phyloP scores from a whole-genome alignment of 2,113 vertebrate genomes.

The Scolopax mira region DNA sequence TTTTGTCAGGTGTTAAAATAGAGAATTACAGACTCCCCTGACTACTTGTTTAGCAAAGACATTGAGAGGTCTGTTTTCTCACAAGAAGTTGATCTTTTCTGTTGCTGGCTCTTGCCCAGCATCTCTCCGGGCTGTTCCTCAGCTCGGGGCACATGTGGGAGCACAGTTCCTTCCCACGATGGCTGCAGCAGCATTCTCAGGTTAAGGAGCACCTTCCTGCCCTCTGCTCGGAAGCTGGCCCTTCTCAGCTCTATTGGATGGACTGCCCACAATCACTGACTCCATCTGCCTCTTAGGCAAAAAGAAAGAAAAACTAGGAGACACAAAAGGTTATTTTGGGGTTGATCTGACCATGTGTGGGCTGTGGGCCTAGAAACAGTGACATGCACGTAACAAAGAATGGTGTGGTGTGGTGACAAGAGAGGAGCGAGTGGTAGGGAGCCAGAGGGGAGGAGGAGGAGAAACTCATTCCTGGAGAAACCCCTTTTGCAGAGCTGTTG shows the following conservation, averaged over 20 bases:
- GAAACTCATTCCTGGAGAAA: neutral
- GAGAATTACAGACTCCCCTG: neutral
- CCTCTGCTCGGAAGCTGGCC: neutral
- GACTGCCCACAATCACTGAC: accelerated
- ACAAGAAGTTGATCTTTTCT: neutral
- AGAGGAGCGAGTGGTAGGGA: neutral
- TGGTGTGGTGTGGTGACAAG: neutral
- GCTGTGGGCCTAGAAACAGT: neutral
- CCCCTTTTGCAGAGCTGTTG: neutral
- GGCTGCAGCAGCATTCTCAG: neutral
- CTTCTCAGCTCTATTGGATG: neutral
- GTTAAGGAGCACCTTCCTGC: neutral
- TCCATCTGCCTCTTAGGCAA: neutral
- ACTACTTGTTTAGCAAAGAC: neutral
- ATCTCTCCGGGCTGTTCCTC: neutral
- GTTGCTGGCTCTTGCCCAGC: neutral
- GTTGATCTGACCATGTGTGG: neutral
- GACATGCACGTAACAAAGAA: neutral
- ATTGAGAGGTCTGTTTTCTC: neutral
- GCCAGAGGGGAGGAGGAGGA: neutral
- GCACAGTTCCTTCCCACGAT: neutral
- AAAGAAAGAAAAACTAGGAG: neutral
- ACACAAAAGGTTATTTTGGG: neutral
- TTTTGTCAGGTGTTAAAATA: neutral
- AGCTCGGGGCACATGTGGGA: neutral